phyloP scores from a whole-genome alignment of 2,888 invertebrate genomes.

The Lepidonotus clava region DNA sequence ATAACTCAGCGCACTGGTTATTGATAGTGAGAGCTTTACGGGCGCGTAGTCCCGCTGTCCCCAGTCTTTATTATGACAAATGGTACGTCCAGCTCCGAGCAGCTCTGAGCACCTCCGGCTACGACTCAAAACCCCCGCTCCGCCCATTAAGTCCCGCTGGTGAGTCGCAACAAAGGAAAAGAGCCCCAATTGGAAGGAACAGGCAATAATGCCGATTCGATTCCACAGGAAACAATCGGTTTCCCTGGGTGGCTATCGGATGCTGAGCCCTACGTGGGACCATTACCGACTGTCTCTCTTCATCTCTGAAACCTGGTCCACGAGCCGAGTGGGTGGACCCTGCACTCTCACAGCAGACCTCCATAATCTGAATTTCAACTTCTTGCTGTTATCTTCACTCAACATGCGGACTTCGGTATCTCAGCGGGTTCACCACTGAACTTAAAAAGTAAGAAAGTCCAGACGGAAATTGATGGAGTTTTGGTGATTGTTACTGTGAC shows the following conservation, averaged over 20 bases:
- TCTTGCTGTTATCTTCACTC: too few relatives aligned
- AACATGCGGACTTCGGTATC: too few relatives aligned
- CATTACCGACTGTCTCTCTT: slow-evolving; percentile 7
- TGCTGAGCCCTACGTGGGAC: neutral
- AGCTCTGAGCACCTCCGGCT: neutral
- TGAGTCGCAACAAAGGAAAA: neutral
- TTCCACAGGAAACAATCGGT: neutral
- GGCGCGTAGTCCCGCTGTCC: neutral
- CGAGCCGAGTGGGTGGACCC: neutral
- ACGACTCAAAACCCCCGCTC: neutral
- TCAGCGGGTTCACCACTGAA: too few relatives aligned
- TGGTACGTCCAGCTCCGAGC: slow-evolving; percentile 33
- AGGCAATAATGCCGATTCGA: slow-evolving; percentile 34
- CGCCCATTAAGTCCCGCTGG: neutral
- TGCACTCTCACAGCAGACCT: neutral
- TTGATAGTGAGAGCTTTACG: slow-evolving; percentile 45
- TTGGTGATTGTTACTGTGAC: too few relatives aligned
- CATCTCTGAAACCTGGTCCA: neutral
- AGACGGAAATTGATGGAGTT: too few relatives aligned
- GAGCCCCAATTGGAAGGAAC: slow-evolving; percentile 13
- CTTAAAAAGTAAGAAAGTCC: too few relatives aligned
- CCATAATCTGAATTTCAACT: too few relatives aligned
- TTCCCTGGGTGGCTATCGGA: neutral
- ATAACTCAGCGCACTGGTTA: slow-evolving; percentile 32
- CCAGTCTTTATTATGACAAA: slow-evolving; percentile 52